These are phyloP conservation scores for Caenorhabditis macrosperma DNA, from an alignment of 2,888 invertebrate genomes.

Conservation along the genomic window DNA sequence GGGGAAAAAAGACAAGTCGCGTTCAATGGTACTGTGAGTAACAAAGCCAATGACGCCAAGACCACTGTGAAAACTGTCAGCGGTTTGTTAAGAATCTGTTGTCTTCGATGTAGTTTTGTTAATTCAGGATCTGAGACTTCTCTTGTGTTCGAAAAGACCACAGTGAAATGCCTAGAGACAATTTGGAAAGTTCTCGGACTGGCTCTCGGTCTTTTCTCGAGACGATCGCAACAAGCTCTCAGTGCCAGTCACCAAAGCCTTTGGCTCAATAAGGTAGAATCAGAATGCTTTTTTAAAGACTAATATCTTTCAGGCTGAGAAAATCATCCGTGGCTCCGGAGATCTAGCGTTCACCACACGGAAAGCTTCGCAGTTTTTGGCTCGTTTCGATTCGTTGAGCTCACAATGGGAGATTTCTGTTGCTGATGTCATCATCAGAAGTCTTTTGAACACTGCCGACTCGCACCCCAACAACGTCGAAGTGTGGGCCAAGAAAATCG, in stretches of 20 bases:
- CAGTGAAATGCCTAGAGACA: constrained; percentile 21
- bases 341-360: constrained; percentile 40
- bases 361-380: constrained; percentile 65
- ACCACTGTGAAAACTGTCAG: constrained; percentile 48
- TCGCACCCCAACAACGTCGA: constrained; percentile 68
- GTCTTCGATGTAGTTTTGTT: neutral
- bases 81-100: constrained; percentile 2
- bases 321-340: constrained; percentile 15
- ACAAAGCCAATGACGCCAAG: constrained; percentile 52
- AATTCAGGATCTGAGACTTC: constrained; percentile 1
- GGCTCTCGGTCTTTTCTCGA: constrained; percentile 64
- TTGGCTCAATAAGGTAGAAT: constrained; percentile 60
- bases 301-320: constrained; percentile 26
- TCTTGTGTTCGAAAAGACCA: constrained; percentile 17
- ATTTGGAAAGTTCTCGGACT: constrained; percentile 58
- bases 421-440: constrained; percentile 61
- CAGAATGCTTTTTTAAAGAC: neutral
- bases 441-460: constrained; percentile 37
- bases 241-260: constrained; percentile 60
- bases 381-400: constrained; percentile 68
- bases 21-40: constrained; percentile 57
- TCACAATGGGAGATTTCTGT: constrained; percentile 61
- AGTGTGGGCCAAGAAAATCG: constrained; percentile 63
- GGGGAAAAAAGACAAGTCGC: constrained; percentile 59
- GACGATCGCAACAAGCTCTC: constrained; percentile 51